phyloP scores from a whole-genome alignment of 2,113 vertebrate genomes.

The Variabilichromis moorii region DNA sequence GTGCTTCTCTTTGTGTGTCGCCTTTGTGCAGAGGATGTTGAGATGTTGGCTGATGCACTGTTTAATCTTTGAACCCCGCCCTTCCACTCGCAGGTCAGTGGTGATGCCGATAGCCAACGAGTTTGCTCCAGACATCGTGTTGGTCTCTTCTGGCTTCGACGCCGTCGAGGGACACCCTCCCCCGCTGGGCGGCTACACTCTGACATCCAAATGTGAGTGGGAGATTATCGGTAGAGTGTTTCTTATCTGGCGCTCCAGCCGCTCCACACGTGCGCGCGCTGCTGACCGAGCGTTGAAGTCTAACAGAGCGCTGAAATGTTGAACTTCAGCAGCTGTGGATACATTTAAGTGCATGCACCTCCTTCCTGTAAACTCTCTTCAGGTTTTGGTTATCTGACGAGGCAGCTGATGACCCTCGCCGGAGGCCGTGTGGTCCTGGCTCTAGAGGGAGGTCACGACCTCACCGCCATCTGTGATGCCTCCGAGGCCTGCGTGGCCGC shows the following conservation, averaged over 20 bases:
- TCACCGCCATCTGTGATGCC: constrained; percentile 73
- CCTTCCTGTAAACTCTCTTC: not conserved
- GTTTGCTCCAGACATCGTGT: constrained; percentile 89
- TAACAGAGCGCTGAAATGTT: not conserved
- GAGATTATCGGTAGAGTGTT: not conserved
- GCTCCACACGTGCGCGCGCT: rapidly evolving
- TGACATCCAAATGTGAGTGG: constrained; percentile 86
- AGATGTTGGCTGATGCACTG: not conserved
- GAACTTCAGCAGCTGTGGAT: not conserved
- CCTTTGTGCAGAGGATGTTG: not conserved
- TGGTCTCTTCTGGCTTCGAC: constrained; percentile 93
- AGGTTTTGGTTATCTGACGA: constrained; percentile 92
- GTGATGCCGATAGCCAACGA: constrained; percentile 95
- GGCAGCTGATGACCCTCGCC: constrained; percentile 87
- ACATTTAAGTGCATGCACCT: not conserved
- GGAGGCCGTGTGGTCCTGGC: constrained; percentile 85
- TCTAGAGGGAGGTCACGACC: constrained; percentile 73
- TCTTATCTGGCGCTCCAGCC: not conserved
- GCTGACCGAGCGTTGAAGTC: rapidly evolving
- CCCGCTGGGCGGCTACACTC: constrained; percentile 86
- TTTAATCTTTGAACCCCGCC: not conserved
- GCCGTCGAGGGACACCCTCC: constrained; percentile 92
- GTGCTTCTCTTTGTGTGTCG: not conserved
- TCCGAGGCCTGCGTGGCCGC: constrained; percentile 89
- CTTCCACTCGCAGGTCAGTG: constrained; percentile 73